These are phyloP conservation scores for Exaiptasia diaphana DNA, from an alignment of 64 coral and sea anemone genomes.

Conservation along the genomic window DNA sequence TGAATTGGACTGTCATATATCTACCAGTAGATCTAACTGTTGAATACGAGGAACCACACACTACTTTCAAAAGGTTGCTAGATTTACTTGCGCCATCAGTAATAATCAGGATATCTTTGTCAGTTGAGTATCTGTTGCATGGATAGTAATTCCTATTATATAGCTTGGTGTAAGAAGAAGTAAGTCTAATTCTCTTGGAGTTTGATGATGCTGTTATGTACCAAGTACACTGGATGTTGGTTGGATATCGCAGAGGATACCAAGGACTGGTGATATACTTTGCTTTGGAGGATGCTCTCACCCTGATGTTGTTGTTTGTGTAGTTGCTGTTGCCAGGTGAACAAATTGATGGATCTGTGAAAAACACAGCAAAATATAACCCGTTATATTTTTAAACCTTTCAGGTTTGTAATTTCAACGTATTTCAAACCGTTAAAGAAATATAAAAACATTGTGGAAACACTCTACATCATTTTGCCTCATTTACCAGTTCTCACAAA, in stretches of 20 bases:
- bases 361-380: neutral
- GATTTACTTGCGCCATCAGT: conserved; percentile 2
- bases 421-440: neutral
- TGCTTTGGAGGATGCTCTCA: conserved; percentile 5
- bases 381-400: neutral
- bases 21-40: conserved; percentile 46
- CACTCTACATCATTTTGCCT: neutral
- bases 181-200: conserved; percentile 24
- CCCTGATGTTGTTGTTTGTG: conserved; percentile 12
- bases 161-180: conserved; percentile 32
- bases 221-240: conserved; percentile 63
- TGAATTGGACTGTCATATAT: conserved; percentile 45
- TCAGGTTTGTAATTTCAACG: neutral
- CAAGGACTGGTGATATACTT: conserved; percentile 39
- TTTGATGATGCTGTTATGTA: conserved; percentile 36
- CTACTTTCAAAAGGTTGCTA: conserved; percentile 8
- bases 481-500: too few relatives aligned
- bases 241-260: conserved; percentile 34
- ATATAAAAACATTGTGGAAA: neutral
- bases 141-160: neutral
- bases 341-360: neutral
- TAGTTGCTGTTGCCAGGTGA: neutral
- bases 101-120: conserved; percentile 17
- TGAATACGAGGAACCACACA: neutral
- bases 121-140: neutral